Evolutionary conservation across 2,797 vertebrate genomes (phyloP).

Genomic region (Siniperca obscura): DNA sequence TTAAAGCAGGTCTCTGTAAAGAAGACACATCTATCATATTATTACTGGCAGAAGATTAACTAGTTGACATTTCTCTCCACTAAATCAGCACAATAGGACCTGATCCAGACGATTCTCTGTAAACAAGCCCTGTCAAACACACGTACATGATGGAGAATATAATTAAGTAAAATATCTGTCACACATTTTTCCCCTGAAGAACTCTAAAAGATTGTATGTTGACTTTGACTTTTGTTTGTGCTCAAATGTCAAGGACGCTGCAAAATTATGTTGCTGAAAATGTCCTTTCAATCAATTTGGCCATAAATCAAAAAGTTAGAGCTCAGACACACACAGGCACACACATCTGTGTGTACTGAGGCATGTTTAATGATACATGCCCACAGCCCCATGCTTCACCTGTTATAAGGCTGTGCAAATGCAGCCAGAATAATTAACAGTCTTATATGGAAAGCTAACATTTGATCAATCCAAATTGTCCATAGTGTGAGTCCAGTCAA

Average conservation of each 20-base stretch:
- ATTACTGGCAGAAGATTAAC: slow-evolving; percentile 77
- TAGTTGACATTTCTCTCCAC: slow-evolving; percentile 69
- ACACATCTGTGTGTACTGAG: not conserved
- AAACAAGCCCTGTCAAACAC: slow-evolving; percentile 57
- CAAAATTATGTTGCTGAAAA: slow-evolving; percentile 69
- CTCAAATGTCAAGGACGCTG: slow-evolving; percentile 56
- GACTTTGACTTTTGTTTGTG: slow-evolving; percentile 61
- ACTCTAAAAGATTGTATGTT: slow-evolving; percentile 23
- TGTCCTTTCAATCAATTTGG: slow-evolving; percentile 60
- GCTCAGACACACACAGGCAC: slow-evolving; percentile 14
- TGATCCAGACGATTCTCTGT: slow-evolving; percentile 55
- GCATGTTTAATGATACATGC: slow-evolving; percentile 45
- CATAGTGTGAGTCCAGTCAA: slow-evolving; percentile 76
- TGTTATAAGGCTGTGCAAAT: slow-evolving; percentile 63
- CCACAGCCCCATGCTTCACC: slow-evolving; percentile 38
- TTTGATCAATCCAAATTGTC: slow-evolving; percentile 78
- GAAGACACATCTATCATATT: slow-evolving; percentile 74
- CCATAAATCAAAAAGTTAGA: slow-evolving; percentile 57
- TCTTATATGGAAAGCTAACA: slow-evolving; percentile 75
- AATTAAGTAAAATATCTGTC: slow-evolving; percentile 76
- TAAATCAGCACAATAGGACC: slow-evolving; percentile 64
- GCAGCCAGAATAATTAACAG: slow-evolving; percentile 72
- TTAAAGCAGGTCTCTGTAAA: slow-evolving; percentile 72
- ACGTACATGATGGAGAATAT: slow-evolving; percentile 69
- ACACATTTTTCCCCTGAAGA: slow-evolving; percentile 29